phyloP scores from a whole-genome alignment of 2,888 invertebrate genomes.

The Clepsis dumicolana region DNA sequence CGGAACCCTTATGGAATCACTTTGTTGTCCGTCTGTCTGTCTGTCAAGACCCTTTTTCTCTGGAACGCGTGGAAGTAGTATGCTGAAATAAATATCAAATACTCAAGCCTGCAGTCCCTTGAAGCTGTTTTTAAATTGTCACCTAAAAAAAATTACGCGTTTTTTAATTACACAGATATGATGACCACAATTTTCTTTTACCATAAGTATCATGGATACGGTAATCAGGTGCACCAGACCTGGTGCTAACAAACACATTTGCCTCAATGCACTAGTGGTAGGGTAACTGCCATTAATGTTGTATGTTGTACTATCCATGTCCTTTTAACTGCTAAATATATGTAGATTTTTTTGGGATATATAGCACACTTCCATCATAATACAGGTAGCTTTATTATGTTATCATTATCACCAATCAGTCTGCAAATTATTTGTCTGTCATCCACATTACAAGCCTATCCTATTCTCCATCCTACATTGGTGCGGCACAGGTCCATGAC shows the following conservation, averaged over 20 bases:
- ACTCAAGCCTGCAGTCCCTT: no score
- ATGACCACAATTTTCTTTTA: background rate
- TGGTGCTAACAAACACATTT: background rate
- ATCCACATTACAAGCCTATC: constrained; percentile 13
- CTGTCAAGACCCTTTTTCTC: no score
- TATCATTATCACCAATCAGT: background rate
- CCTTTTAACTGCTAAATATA: background rate
- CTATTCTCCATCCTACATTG: background rate
- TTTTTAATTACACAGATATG: background rate
- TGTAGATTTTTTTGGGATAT: no score
- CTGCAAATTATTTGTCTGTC: constrained; percentile 15
- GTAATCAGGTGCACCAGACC: background rate
- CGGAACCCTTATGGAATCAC: no score
- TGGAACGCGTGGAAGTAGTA: no score
- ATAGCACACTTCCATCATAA: background rate
- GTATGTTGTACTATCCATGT: background rate
- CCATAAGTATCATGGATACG: background rate
- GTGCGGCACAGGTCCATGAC: constrained; percentile 50
- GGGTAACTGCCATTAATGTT: background rate
- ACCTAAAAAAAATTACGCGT: no score
- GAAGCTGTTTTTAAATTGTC: no score
- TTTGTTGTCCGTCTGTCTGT: no score
- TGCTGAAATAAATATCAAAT: no score
- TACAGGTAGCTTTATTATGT: background rate
- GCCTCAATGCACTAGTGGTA: background rate